phyloP scores from a whole-genome alignment of 2,113 vertebrate genomes.

The Phaethon lepturus region DNA sequence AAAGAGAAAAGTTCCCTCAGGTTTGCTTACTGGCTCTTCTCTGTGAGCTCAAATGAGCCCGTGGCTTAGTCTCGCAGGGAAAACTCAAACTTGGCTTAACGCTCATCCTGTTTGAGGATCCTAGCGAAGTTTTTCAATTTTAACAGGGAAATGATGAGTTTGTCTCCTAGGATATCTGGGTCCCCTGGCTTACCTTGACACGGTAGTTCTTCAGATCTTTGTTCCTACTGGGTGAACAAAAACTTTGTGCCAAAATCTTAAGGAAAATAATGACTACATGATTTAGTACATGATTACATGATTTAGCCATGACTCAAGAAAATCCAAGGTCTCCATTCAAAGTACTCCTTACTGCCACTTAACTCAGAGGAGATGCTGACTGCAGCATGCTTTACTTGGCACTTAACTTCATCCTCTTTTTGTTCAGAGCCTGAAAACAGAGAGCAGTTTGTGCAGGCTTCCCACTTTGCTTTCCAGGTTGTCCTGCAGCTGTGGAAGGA shows the following conservation, averaged over 20 bases:
- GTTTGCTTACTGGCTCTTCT: background rate
- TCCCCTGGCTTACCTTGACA: background rate
- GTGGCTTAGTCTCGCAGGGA: background rate
- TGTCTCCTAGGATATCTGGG: background rate
- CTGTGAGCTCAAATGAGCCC: background rate
- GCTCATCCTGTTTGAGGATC: background rate
- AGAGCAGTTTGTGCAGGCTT: background rate
- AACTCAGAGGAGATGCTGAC: constrained; percentile 13
- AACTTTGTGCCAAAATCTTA: background rate
- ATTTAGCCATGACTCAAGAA: background rate
- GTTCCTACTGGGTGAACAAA: fast-evolving
- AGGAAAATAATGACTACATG: background rate
- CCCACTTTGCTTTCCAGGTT: background rate
- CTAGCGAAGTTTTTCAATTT: background rate
- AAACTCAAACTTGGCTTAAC: background rate
- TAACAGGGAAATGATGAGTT: background rate
- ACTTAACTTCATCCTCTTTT: background rate
- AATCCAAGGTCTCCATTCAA: background rate
- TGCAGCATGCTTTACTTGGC: background rate
- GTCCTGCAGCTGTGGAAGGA: background rate
- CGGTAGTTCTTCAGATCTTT: background rate
- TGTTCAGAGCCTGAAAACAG: background rate
- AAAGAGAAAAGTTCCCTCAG: background rate
- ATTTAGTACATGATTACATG: background rate
- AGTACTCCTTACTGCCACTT: background rate